phyloP scores from a whole-genome alignment of 2,888 invertebrate genomes.

The Orthosia incerta region DNA sequence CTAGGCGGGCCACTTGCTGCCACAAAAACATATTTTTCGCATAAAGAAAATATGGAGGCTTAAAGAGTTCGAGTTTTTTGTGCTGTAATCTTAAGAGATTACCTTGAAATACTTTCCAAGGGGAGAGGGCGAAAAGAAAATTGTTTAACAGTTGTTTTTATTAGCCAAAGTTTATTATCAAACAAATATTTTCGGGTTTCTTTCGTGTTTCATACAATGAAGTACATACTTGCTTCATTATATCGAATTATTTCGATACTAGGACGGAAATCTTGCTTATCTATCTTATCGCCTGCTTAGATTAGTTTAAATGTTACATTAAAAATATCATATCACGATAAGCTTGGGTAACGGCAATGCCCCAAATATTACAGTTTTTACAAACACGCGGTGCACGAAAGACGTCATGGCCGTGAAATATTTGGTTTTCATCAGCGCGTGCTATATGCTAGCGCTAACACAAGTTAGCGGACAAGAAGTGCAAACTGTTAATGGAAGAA shows the following conservation, averaged over 20 bases:
- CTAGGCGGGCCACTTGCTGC: slow-evolving; percentile 69
- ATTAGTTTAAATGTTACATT: slow-evolving; percentile 37
- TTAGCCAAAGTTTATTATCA: slow-evolving; percentile 66
- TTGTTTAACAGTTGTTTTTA: slow-evolving; percentile 80
- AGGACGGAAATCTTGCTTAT: slow-evolving; percentile 30
- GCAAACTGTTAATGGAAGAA: slow-evolving; percentile 77
- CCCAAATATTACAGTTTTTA: slow-evolving; percentile 58
- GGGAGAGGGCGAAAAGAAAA: slow-evolving; percentile 75
- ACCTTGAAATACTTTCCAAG: slow-evolving; percentile 84
- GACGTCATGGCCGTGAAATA: slow-evolving; percentile 69
- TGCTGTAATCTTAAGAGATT: slow-evolving; percentile 86
- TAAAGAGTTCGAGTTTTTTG: slow-evolving; percentile 85
- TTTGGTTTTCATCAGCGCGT: slow-evolving; percentile 48
- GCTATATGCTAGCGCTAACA: slow-evolving; percentile 58
- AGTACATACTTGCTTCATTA: background rate
- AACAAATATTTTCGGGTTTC: slow-evolving; percentile 42
- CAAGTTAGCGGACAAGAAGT: slow-evolving; percentile 58
- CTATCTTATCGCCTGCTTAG: slow-evolving; percentile 12
- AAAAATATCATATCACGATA: slow-evolving; percentile 46
- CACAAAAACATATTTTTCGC: slow-evolving; percentile 83
- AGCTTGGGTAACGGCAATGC: slow-evolving; percentile 30
- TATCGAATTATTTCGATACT: slow-evolving; percentile 34
- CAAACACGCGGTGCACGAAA: slow-evolving; percentile 26
- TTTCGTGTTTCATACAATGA: slow-evolving; percentile 24
- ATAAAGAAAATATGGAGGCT: slow-evolving; percentile 85